Conservation (phyloP, 2,888 invertebrate genomes). For the Lypha dubia region DNA sequence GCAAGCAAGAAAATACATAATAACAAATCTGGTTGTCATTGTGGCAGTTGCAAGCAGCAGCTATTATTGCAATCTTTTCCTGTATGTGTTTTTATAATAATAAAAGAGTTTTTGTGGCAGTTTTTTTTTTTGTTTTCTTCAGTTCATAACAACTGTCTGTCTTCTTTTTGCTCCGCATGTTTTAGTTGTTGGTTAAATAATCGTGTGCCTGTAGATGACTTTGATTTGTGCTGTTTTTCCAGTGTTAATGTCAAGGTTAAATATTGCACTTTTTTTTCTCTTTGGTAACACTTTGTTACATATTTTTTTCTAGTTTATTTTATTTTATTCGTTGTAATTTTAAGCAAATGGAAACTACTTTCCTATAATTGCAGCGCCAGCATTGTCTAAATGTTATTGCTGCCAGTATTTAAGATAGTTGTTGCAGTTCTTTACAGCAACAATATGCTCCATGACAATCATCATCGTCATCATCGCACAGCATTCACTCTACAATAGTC, state of each 20-base stretch:
- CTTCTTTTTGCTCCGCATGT: neutral
- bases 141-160: slow-evolving; percentile 16
- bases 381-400: slow-evolving; percentile 51
- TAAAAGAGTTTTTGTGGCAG: slow-evolving; percentile 10
- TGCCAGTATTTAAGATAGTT: slow-evolving; percentile 32
- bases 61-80: slow-evolving; percentile 34
- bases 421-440: slow-evolving; percentile 12
- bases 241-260: slow-evolving; percentile 73
- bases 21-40: slow-evolving; percentile 53
- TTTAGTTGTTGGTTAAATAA: slow-evolving; percentile 38
- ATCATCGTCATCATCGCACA: slow-evolving; percentile 27
- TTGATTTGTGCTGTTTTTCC: slow-evolving; percentile 67
- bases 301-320: slow-evolving; percentile 3
- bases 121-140: slow-evolving; percentile 4
- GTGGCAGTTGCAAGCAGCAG: slow-evolving; percentile 29
- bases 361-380: slow-evolving; percentile 46
- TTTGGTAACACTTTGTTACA: slow-evolving; percentile 1
- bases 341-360: slow-evolving; percentile 19
- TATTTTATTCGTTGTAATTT: neutral
- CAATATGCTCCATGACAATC: slow-evolving; percentile 22
- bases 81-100: slow-evolving; percentile 55
- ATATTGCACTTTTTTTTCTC: slow-evolving; percentile 57
- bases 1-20: neutral
- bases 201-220: slow-evolving; percentile 52
- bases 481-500: slow-evolving; percentile 13